phyloP scores from a whole-genome alignment of 1,140 invertebrate genomes.

The Pseudomyrmex cubaensis region DNA sequence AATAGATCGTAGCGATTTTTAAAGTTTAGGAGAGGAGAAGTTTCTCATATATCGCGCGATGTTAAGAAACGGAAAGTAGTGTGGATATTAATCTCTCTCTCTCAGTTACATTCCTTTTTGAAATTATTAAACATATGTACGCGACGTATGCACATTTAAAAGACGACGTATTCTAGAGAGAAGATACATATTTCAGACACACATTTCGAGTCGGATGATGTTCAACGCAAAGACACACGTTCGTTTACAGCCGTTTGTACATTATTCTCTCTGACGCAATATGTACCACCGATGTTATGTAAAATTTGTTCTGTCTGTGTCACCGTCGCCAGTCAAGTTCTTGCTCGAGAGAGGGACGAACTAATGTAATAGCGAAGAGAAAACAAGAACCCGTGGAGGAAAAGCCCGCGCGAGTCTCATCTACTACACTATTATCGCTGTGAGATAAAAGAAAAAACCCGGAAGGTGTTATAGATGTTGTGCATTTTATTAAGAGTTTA shows the following conservation, averaged over 20 bases:
- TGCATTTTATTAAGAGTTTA: conserved; percentile 74
- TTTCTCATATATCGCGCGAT: not conserved
- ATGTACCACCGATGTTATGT: conserved; percentile 33
- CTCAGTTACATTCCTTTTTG: conserved; percentile 24
- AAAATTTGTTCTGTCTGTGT: conserved; percentile 16
- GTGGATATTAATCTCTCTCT: conserved; percentile 12
- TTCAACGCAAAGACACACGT: not conserved
- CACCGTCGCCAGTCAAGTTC: conserved; percentile 63
- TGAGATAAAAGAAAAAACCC: conserved; percentile 34
- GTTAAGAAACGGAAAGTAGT: not conserved
- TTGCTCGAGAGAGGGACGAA: conserved; percentile 22
- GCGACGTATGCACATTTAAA: no score
- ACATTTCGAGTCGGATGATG: conserved; percentile 27
- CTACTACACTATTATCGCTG: conserved; percentile 58
- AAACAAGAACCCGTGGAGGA: not conserved
- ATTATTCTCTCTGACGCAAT: conserved; percentile 16
- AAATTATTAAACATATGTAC: no score
- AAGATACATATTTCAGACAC: not conserved
- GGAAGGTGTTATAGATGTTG: conserved; percentile 74
- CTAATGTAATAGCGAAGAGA: conserved; percentile 28
- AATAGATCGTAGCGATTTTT: conserved; percentile 30
- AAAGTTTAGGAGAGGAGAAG: not conserved
- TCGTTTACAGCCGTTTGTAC: conserved; percentile 2
- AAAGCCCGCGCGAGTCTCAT: conserved; percentile 39
- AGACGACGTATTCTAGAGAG: no score